A percentile compares a stretch with the other conserved stretches of the same genome.
Conservation (phyloP, 2,113 vertebrate species). For the Mola mola region DNA sequence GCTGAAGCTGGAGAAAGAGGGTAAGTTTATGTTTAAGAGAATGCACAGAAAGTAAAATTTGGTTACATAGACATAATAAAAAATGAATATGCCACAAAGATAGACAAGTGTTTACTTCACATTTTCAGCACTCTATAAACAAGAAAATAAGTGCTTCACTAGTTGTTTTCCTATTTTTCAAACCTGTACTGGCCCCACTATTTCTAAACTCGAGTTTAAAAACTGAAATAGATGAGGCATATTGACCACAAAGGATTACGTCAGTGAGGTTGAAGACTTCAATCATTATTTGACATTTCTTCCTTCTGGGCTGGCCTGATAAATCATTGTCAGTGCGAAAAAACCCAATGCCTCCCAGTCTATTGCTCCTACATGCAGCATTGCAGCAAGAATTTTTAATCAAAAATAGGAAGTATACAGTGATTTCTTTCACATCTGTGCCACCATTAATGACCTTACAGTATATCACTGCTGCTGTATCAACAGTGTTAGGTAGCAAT, state of each 20-base stretch:
- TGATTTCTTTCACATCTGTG: background rate
- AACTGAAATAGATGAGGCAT: background rate
- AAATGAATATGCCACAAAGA: background rate
- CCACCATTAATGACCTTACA: background rate
- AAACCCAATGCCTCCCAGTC: no score
- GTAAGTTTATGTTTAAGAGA: background rate
- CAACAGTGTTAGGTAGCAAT: constrained; percentile 2
- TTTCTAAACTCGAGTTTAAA: constrained; percentile 24
- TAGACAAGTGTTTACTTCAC: background rate
- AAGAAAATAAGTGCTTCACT: background rate
- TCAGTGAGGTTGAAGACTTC: background rate
- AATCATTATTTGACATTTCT: constrained; percentile 14
- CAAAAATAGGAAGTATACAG: no score
- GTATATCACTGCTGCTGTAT: background rate
- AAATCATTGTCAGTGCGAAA: constrained; percentile 4
- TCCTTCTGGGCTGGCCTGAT: constrained; percentile 4
- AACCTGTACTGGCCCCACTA: background rate
- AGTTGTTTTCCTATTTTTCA: constrained; percentile 4
- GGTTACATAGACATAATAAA: background rate
- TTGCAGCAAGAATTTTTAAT: no score
- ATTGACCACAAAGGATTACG: constrained; percentile 5
- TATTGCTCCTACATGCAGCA: no score
- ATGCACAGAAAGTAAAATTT: background rate
- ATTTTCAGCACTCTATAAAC: background rate
- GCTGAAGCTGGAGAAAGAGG: background rate